Evolutionary conservation across 1,140 invertebrate species (phyloP), one percentile per base, ranked within the genome.

Genomic region (Lineus longissimus): DNA sequence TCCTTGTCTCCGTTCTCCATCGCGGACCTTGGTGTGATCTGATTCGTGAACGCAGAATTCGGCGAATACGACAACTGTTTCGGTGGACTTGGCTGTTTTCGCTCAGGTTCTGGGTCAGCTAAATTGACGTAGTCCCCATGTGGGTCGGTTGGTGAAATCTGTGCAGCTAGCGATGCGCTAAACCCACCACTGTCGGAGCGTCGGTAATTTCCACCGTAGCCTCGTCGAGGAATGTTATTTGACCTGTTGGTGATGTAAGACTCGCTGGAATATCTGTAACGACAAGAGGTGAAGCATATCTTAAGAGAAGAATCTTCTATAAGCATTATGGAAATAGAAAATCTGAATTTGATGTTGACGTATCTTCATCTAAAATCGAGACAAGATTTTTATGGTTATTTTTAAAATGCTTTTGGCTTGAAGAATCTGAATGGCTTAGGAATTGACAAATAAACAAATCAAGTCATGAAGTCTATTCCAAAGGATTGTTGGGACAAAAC

Each of bases 41-140:
- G 57, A n/a, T 19, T 31, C 59, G 33, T 57, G 13, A 51, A 22
- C 47, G 33, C 33, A 4, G 33, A 36, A 15, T 36, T 51, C 47
- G 47, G 47, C 25, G 47, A 19, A 23, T 27, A 51, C n/a, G 47
- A 19, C 25, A 51, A 19, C 47, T 19, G 6, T n/a, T 19, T 51
- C n/a, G 47, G n/a, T 51, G 25, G 19, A n/a, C 47, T 19, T n/a
- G 47, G n/a, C 47, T 51, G 47, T 51, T 23, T 51, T n/a, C n/a
- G 6, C n/a, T 23, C 47, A 4, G 47, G n/a, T 7, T 19, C 47
- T 19, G 25, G 25, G 6, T 27, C n/a, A 27, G n/a, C 47, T 19
- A 19, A n/a, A 19, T 19, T 23, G 47, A 51, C 47, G 47, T 51
- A 23, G n/a, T 51, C 47, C 6, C 19, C n/a, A 23, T 51, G 47